phyloP scores from a whole-genome alignment of 2,113 vertebrate genomes.

The Scophthalmus maximus region DNA sequence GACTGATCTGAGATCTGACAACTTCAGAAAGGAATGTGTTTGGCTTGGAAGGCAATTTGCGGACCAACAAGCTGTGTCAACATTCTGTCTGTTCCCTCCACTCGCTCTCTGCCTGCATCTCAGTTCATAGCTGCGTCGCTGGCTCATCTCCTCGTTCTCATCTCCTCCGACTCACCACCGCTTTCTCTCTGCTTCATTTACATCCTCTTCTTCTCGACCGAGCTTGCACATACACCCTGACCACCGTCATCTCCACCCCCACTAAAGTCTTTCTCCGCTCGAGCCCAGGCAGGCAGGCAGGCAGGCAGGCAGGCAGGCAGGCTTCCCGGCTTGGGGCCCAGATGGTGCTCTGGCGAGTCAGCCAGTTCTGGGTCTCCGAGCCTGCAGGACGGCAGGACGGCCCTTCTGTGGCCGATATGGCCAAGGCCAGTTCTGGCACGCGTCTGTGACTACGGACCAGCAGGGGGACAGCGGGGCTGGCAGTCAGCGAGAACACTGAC shows the following conservation, averaged over 20 bases:
- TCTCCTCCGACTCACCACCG: not conserved
- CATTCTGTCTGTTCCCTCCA: constrained; percentile 69
- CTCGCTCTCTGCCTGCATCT: constrained; percentile 29
- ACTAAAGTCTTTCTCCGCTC: constrained; percentile 42
- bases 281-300: constrained; percentile 47
- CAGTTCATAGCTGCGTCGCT: constrained; percentile 30
- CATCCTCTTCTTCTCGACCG: constrained; percentile 31
- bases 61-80: constrained; percentile 77
- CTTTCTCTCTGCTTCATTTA: constrained; percentile 44
- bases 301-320: constrained; percentile 58
- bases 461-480: constrained; percentile 72
- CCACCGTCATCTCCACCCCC: constrained; percentile 43
- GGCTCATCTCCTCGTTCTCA: constrained; percentile 29
- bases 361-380: constrained; percentile 76
- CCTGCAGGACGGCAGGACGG: constrained; percentile 76
- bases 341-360: constrained; percentile 75
- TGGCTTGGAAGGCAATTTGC: constrained; percentile 66
- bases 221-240: constrained; percentile 30
- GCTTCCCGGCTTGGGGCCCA: constrained; percentile 76
- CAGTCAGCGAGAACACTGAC: constrained; percentile 66
- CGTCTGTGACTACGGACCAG: constrained; percentile 75
- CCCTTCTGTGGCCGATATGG: constrained; percentile 83
- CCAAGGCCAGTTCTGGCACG: constrained; percentile 76
- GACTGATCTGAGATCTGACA: constrained; percentile 68
- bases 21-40: constrained; percentile 75